Conservation (phyloP, 2,113 vertebrate genomes). For the Arvicanthis niloticus region DNA sequence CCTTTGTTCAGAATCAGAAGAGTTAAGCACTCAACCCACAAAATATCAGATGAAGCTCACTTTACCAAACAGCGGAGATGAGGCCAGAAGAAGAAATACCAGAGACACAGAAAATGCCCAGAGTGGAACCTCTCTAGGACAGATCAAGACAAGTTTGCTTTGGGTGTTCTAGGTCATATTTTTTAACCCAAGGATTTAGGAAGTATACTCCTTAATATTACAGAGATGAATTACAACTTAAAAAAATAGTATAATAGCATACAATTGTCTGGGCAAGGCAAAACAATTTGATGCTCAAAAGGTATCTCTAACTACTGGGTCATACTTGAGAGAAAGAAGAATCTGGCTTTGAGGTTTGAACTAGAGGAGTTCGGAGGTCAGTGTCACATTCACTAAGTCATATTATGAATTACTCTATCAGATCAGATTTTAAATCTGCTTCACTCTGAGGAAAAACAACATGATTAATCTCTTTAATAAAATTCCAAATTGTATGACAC, state of each 20-base stretch:
- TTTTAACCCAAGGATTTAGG: constrained; percentile 2
- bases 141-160: neutral
- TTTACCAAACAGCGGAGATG: constrained; percentile 38
- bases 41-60: constrained; percentile 73
- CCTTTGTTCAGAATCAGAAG: constrained; percentile 76
- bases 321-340: neutral
- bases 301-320: neutral
- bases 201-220: neutral
- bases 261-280: neutral
- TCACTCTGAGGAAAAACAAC: constrained; percentile 21
- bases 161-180: neutral
- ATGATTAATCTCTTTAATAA: constrained; percentile 35
- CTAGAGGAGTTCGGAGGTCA: constrained; percentile 25
- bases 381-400: neutral
- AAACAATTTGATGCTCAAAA: constrained; percentile 2
- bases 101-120: constrained; percentile 20
- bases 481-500: neutral
- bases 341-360: constrained; percentile 33
- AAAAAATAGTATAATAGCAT: constrained; percentile 22
- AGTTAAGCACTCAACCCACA: constrained; percentile 74
- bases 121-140: neutral
- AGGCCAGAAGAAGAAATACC: constrained; percentile 48
- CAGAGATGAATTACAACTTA: neutral
- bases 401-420: constrained; percentile 21
- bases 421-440: constrained; percentile 14